Conservation (phyloP, 2,113 vertebrate genomes). For the Balaeniceps rex region DNA sequence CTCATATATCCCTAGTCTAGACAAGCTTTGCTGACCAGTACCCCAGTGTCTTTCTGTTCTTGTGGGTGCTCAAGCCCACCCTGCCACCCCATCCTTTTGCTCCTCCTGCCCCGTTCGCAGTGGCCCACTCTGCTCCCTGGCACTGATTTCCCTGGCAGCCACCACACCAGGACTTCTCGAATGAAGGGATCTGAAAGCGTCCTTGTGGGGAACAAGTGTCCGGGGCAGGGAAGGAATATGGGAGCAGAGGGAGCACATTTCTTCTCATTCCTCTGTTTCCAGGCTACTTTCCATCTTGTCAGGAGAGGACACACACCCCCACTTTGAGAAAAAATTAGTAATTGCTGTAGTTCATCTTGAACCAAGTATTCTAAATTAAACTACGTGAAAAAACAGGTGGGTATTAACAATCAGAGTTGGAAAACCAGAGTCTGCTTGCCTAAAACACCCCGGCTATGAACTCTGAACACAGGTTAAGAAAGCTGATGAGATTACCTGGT, state of each 20-base stretch:
- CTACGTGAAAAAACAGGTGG: neutral
- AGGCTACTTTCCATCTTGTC: neutral
- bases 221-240: neutral
- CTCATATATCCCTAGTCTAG: neutral
- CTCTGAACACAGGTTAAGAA: neutral
- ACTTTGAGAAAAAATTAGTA: neutral
- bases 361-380: neutral
- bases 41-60: neutral
- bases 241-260: neutral
- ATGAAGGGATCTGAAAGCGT: neutral
- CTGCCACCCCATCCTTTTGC: neutral
- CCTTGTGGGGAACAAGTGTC: neutral
- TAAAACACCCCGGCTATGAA: neutral
- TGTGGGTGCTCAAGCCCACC: neutral
- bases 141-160: neutral
- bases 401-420: neutral
- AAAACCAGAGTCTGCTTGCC: neutral
- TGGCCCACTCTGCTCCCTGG: neutral
- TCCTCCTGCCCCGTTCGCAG: neutral
- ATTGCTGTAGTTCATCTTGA: neutral
- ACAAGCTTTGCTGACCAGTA: neutral
- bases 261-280: neutral
- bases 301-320: neutral
- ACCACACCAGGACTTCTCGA: neutral
- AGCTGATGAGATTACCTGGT: neutral